These are phyloP conservation scores for Biston betularia DNA, from an alignment of 2,888 invertebrate genomes.

Conservation along the genomic window DNA sequence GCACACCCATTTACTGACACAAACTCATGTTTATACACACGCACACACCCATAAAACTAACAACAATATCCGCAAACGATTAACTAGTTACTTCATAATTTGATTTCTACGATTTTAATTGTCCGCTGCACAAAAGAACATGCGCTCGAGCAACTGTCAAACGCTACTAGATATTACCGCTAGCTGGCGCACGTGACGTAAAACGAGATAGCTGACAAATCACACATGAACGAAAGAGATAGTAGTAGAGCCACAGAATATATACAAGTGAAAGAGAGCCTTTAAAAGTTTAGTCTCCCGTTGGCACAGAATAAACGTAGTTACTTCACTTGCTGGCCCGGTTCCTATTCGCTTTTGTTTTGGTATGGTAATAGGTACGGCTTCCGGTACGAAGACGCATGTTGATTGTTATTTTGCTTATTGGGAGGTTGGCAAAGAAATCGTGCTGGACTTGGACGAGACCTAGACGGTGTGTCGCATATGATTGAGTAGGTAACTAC, in stretches of 20 bases:
- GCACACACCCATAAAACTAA: conserved; percentile 54
- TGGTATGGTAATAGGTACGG: conserved; percentile 52
- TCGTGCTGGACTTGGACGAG: conserved; percentile 12
- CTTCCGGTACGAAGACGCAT: conserved; percentile 47
- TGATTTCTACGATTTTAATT: conserved; percentile 43
- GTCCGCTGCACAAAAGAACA: conserved; percentile 71
- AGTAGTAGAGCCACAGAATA: neutral
- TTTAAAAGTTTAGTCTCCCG: conserved; percentile 64
- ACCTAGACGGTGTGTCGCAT: conserved; percentile 9
- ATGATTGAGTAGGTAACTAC: neutral
- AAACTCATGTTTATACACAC: conserved; percentile 61
- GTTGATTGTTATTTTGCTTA: conserved; percentile 33
- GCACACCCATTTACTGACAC: conserved; percentile 82
- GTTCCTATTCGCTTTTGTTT: conserved; percentile 57
- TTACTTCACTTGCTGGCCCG: conserved; percentile 50
- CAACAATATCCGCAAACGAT: conserved; percentile 40
- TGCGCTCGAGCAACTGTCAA: conserved; percentile 80
- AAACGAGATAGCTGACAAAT: conserved; percentile 52
- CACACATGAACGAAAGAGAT: conserved; percentile 49
- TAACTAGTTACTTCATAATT: conserved; percentile 37
- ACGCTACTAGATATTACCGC: conserved; percentile 65
- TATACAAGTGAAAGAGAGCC: conserved; percentile 47
- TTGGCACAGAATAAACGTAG: neutral
- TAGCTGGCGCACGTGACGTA: conserved; percentile 64
- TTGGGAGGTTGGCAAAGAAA: conserved; percentile 22